phyloP scores from a whole-genome alignment of 2,113 vertebrate species.

The Thamnaconus septentrionalis region DNA sequence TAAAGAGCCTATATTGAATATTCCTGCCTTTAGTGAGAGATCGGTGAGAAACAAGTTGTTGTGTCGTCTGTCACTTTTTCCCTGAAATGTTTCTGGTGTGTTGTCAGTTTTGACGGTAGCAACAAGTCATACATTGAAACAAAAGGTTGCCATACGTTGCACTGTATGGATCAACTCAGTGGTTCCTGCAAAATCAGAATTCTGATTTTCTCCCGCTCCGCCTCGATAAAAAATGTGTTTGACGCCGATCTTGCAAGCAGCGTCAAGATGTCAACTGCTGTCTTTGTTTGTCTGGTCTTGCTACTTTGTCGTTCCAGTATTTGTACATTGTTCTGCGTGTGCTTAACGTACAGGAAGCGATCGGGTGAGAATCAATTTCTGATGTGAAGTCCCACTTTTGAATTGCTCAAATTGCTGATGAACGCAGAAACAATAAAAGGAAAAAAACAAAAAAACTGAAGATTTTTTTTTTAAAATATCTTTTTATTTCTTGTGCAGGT shows the following conservation, averaged over 20 bases:
- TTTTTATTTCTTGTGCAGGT: constrained; percentile 75
- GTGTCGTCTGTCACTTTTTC: background rate
- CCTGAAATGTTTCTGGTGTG: constrained; percentile 33
- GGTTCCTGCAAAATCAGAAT: no score
- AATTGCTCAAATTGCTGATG: constrained; percentile 16
- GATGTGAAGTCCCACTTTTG: constrained; percentile 9
- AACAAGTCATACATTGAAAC: constrained; percentile 7
- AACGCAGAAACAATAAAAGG: background rate
- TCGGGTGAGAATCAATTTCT: constrained; percentile 3
- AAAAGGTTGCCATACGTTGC: constrained; percentile 2
- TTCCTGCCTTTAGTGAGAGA: no score
- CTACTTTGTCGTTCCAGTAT: constrained; percentile 21
- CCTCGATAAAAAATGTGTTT: no score
- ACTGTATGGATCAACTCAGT: background rate
- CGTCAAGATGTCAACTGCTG: no score
- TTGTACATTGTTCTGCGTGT: constrained; percentile 34
- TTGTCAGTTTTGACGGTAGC: constrained; percentile 19
- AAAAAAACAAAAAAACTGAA: constrained; percentile 48
- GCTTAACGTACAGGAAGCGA: constrained; percentile 47
- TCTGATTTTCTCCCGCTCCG: no score
- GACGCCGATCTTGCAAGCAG: no score
- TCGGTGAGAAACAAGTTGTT: no score
- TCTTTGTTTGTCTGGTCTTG: constrained; percentile 12
- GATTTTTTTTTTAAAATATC: constrained; percentile 20
- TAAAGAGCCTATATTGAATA: background rate